Conservation (phyloP, 1,140 invertebrate species). For the Armadillidium nasatum region DNA sequence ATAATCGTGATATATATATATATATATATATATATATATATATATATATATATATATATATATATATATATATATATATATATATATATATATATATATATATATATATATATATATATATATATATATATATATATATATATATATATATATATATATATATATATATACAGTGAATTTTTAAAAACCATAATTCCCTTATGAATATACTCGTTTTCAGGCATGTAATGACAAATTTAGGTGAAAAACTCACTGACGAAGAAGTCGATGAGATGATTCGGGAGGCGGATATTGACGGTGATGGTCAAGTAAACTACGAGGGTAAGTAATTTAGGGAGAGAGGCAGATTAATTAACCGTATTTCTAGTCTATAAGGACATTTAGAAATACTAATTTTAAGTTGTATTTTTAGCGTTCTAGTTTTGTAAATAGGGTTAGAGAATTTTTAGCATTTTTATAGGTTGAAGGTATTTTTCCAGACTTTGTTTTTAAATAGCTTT, state of each 20-base stretch:
- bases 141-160: not conserved
- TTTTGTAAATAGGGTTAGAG: not conserved
- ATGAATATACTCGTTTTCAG: conserved; percentile 27
- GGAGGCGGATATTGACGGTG: conserved; percentile 57
- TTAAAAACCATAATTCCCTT: not conserved
- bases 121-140: conserved; percentile 17
- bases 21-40: too few species aligned
- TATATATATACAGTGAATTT: too few species aligned
- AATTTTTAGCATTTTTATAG: not conserved
- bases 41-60: too few species aligned
- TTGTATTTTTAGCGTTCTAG: not conserved
- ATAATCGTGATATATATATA: too few species aligned
- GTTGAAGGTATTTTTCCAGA: not conserved
- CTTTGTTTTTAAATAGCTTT: not conserved
- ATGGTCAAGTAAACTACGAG: conserved; percentile 54
- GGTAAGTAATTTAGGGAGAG: conserved; percentile 45
- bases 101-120: conserved; percentile 21
- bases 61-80: too few species aligned
- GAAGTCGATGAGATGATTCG: conserved; percentile 58
- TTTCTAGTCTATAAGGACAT: not conserved
- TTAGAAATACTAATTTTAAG: not conserved
- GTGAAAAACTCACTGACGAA: conserved; percentile 57
- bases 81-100: conserved; percentile 8
- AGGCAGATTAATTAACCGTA: too few species aligned
- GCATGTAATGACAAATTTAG: conserved; percentile 62